Evolutionary conservation across 2,797 vertebrate species (phyloP).

Genomic region (Hirundo rustica): DNA sequence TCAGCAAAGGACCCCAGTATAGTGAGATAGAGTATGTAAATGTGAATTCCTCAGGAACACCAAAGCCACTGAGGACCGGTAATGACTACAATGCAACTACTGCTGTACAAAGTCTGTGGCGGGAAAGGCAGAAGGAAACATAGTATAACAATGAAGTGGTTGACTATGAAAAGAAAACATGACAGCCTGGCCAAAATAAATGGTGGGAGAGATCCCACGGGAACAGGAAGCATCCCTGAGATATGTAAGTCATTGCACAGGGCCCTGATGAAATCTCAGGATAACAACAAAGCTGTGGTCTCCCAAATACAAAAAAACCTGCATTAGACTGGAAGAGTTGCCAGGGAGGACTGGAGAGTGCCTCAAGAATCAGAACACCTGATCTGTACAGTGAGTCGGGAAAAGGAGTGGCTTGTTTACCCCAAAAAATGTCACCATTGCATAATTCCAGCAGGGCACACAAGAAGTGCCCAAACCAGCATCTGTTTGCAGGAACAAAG

Average conservation of each 20-base stretch:
- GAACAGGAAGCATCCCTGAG: neutral
- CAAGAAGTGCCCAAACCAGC: slow-evolving; percentile 35
- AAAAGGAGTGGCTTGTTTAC: slow-evolving; percentile 51
- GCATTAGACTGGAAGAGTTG: neutral
- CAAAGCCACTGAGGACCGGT: neutral
- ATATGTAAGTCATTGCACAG: neutral
- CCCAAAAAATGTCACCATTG: neutral
- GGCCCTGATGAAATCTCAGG: neutral
- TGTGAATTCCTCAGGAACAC: neutral
- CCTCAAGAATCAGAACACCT: neutral
- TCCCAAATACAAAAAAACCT: neutral
- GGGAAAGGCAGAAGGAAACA: neutral
- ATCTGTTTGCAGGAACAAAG: slow-evolving; percentile 26
- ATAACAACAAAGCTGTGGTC: neutral
- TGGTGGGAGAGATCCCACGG: neutral
- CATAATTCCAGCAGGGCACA: neutral
- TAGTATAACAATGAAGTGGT: neutral
- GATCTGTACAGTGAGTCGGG: neutral
- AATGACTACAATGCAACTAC: neutral
- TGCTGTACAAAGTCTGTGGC: neutral
- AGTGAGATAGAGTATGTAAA: neutral
- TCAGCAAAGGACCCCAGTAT: neutral
- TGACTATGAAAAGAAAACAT: neutral
- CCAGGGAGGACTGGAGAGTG: neutral
- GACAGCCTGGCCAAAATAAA: neutral